Percentiles rank a stretch among this genome's conserved stretches.
Conservation (phyloP, 2,888 invertebrate genomes). For the Ptychoptera contaminata region DNA sequence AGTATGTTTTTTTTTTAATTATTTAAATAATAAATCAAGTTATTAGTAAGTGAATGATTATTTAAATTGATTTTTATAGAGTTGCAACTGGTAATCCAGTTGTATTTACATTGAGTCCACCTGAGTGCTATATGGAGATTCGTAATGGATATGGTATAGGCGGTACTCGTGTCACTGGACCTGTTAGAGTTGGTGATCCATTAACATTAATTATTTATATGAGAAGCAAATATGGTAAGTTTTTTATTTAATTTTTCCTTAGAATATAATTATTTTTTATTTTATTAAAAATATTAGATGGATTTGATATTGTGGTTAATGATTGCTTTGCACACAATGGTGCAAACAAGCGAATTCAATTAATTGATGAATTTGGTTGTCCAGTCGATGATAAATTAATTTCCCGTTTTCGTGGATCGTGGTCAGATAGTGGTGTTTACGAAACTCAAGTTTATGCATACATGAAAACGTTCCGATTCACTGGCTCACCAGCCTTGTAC, state of each 20-base stretch:
- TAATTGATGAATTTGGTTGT: conserved; percentile 85
- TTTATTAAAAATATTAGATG: conserved; percentile 53
- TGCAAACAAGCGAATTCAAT: conserved; percentile 76
- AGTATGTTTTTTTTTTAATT: conserved; percentile 46
- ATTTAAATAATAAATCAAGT: conserved; percentile 3
- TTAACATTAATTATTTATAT: conserved; percentile 84
- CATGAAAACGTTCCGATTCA: conserved; percentile 81
- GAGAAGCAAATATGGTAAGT: conserved; percentile 82
- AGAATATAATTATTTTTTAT: conserved; percentile 6
- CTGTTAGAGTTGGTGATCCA: conserved; percentile 84
- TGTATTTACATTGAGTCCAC: conserved; percentile 81
- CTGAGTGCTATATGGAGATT: conserved; percentile 93
- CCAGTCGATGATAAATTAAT: conserved; percentile 88
- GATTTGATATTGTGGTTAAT: conserved; percentile 87
- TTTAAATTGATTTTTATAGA: conserved; percentile 31
- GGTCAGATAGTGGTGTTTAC: conserved; percentile 78
- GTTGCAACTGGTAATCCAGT: conserved; percentile 91
- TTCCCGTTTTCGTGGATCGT: conserved; percentile 82
- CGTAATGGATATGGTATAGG: conserved; percentile 77
- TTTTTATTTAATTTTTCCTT: neutral
- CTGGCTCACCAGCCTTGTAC: conserved; percentile 83
- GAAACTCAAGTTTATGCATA: conserved; percentile 91
- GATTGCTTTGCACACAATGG: conserved; percentile 92
- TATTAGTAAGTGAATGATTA: conserved; percentile 8
- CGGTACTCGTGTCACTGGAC: conserved; percentile 72